phyloP scores from a whole-genome alignment of 2,113 vertebrate species.

The Gopherus evgoodei region DNA sequence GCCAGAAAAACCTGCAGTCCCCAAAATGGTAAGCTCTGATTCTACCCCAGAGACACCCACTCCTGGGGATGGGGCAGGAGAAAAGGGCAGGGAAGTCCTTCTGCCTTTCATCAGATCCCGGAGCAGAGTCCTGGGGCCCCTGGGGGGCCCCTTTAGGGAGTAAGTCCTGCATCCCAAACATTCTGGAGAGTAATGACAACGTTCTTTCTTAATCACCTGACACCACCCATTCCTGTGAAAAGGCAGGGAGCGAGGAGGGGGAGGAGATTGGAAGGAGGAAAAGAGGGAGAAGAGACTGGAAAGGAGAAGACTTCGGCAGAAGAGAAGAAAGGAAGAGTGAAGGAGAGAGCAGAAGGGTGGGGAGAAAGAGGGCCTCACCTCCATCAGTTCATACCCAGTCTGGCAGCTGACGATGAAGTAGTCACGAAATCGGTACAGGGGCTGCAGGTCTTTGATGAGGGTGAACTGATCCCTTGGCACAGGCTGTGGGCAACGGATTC shows the following conservation, averaged over 20 bases:
- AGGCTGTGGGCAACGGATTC: slow-evolving; percentile 79
- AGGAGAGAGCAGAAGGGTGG: neutral
- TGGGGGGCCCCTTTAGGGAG: neutral
- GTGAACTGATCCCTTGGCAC: slow-evolving; percentile 76
- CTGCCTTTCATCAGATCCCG: neutral
- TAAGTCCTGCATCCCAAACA: neutral
- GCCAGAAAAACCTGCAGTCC: neutral
- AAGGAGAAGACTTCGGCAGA: neutral
- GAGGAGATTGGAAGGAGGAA: neutral
- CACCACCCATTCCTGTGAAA: neutral
- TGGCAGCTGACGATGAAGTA: slow-evolving; percentile 79
- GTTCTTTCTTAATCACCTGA: neutral
- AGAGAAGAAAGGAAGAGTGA: neutral
- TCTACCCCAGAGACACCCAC: neutral
- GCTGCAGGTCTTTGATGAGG: slow-evolving; percentile 76
- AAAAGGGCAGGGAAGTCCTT: neutral
- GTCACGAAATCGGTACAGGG: slow-evolving; percentile 78
- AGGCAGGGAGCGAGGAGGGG: neutral
- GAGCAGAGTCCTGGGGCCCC: neutral
- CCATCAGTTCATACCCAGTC: slow-evolving; percentile 77
- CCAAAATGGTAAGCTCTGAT: neutral
- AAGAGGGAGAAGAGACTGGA: neutral
- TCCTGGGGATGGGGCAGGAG: neutral
- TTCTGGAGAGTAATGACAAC: neutral
- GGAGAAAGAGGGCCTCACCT: slow-evolving; percentile 70